Percentiles rank a stretch among this genome's conserved stretches.
Conservation (phyloP, 2,113 vertebrate genomes). For the Todiramphus saurophagus region DNA sequence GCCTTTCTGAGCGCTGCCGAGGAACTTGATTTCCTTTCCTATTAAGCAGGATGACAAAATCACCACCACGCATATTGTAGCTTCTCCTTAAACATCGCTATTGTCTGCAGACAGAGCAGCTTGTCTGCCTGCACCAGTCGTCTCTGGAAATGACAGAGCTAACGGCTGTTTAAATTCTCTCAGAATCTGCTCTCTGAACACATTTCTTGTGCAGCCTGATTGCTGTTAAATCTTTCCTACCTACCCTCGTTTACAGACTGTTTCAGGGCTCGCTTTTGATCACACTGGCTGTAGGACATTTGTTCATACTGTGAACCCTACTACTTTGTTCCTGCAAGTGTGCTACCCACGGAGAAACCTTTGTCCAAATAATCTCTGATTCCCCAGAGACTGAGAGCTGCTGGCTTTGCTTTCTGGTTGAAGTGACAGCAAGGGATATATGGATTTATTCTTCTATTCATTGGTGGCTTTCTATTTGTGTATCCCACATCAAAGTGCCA, state of each 20-base stretch:
- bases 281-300: background rate
- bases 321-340: conserved; percentile 17
- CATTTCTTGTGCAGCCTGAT: background rate
- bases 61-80: background rate
- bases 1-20: background rate
- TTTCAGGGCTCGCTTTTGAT: conserved; percentile 31
- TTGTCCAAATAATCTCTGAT: conserved; percentile 33
- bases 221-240: background rate
- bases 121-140: background rate
- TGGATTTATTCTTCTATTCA: conserved; percentile 38
- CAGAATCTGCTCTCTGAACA: background rate
- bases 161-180: background rate
- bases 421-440: conserved; percentile 12
- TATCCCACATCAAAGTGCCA: background rate
- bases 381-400: conserved; percentile 15
- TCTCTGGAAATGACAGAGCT: background rate
- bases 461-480: background rate
- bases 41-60: background rate
- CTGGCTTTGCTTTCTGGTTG: conserved; percentile 19
- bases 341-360: conserved; percentile 14
- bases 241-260: background rate
- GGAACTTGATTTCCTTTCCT: background rate
- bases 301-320: background rate
- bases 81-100: background rate
- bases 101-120: background rate